These are phyloP conservation scores for Amblyopsis rosae DNA, from an alignment of 2,113 vertebrate genomes.

Conservation along the genomic window DNA sequence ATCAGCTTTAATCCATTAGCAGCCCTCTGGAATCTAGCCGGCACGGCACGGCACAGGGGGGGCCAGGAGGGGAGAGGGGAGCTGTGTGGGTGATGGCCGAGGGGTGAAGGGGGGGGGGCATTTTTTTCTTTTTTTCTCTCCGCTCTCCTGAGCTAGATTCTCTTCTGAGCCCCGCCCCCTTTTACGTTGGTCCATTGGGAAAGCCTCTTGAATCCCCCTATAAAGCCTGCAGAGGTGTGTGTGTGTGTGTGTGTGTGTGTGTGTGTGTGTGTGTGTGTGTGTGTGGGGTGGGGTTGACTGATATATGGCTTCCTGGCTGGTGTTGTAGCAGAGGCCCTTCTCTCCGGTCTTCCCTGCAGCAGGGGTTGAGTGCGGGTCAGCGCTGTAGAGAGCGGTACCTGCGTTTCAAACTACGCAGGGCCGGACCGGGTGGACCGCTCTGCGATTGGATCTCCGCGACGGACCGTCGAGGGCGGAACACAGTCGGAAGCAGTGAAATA, in stretches of 20 bases:
- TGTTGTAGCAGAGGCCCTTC: constrained; percentile 59
- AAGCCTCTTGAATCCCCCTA: constrained; percentile 66
- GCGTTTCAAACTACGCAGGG: constrained; percentile 18
- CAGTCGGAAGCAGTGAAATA: too few relatives aligned
- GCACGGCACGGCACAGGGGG: constrained; percentile 62
- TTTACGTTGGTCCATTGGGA: constrained; percentile 67
- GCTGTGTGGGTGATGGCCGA: constrained; percentile 54
- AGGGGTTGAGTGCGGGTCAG: constrained; percentile 24
- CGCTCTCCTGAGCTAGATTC: constrained; percentile 44
- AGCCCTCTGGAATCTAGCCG: constrained; percentile 75
- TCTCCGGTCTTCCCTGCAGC: constrained; percentile 51
- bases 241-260: constrained; percentile 38
- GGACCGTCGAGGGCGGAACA: too few relatives aligned
- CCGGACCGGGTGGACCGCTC: too few relatives aligned
- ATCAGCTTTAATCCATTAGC: constrained; percentile 77
- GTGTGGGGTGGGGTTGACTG: constrained; percentile 61
- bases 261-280: too few relatives aligned
- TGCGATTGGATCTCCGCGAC: too few relatives aligned
- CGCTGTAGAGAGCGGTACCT: constrained; percentile 31
- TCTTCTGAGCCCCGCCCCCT: constrained; percentile 64
- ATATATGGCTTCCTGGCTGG: constrained; percentile 75
- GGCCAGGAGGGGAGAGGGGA: constrained; percentile 64
- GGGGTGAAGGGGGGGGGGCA: constrained; percentile 55
- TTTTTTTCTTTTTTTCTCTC: neutral
- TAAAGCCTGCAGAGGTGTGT: constrained; percentile 66